Conservation (phyloP, 2,113 vertebrate genomes). For the Varanus komodoensis region DNA sequence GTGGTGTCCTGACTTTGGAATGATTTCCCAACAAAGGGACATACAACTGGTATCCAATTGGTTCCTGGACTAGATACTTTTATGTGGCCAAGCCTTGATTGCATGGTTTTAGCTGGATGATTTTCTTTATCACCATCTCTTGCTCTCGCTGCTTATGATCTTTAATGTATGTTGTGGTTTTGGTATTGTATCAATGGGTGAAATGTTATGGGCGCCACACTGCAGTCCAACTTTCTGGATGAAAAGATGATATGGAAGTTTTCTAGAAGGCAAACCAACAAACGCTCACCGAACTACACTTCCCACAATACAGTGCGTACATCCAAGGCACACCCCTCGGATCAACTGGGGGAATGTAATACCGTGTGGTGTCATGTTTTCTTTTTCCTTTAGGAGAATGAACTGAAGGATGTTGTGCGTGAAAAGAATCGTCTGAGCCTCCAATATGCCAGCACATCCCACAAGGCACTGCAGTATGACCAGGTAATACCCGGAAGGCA, state of each 20-base stretch:
- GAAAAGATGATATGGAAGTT: not conserved
- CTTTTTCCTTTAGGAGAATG: slow-evolving; percentile 80
- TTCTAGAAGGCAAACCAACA: not conserved
- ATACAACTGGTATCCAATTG: no score
- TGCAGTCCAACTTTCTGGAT: not conserved
- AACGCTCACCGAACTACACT: not conserved
- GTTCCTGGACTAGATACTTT: no score
- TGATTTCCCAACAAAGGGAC: no score
- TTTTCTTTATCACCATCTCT: no score
- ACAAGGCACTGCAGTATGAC: slow-evolving; percentile 77
- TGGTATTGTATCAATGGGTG: no score
- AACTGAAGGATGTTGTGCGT: slow-evolving; percentile 83
- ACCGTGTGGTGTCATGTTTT: not conserved
- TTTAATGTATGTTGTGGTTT: no score
- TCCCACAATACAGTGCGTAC: not conserved
- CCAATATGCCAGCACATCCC: slow-evolving; percentile 77
- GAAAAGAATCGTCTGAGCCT: slow-evolving; percentile 80
- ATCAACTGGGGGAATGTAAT: not conserved
- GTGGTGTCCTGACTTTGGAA: no score
- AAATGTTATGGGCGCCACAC: no score
- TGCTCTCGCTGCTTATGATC: no score
- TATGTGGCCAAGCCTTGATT: no score
- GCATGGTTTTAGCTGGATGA: no score
- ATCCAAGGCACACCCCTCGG: no score
- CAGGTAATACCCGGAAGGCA: slow-evolving; percentile 78